Conservation (phyloP, 2,797 vertebrate genomes). For the Alcedo atthis region DNA sequence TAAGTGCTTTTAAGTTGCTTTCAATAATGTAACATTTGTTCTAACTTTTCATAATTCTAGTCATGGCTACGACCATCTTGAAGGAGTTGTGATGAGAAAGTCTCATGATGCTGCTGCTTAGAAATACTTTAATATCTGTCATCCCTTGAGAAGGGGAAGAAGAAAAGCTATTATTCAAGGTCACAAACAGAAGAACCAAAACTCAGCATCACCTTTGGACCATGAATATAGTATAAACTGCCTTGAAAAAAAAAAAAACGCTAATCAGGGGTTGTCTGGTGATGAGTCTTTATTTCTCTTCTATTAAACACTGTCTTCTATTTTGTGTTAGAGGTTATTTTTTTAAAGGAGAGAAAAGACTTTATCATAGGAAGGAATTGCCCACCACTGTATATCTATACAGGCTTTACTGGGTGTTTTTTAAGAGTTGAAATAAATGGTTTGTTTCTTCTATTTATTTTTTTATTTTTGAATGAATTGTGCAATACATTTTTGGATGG, state of each 20-base stretch:
- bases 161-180: constrained; percentile 8
- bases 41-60: constrained; percentile 50
- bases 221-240: constrained; percentile 25
- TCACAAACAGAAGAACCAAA: constrained; percentile 9
- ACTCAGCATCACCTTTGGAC: constrained; percentile 42
- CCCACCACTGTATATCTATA: constrained; percentile 32
- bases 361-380: constrained; percentile 41
- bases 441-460: constrained; percentile 79
- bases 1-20: neutral
- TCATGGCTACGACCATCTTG: constrained; percentile 77
- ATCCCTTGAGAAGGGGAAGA: neutral
- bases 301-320: constrained; percentile 50
- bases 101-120: constrained; percentile 40
- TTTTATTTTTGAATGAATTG: constrained; percentile 80
- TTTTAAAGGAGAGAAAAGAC: constrained; percentile 54
- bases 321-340: constrained; percentile 70
- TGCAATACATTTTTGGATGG: constrained; percentile 89
- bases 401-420: constrained; percentile 52
- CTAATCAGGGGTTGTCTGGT: constrained; percentile 53
- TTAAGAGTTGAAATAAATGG: constrained; percentile 66
- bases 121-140: neutral
- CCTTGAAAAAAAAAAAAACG: constrained; percentile 56
- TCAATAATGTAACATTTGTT: neutral
- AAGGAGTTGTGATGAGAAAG: constrained; percentile 42
- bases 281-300: constrained; percentile 34